Evolutionary conservation across 2,888 invertebrate genomes (phyloP).

Genomic region (Cancer borealis): DNA sequence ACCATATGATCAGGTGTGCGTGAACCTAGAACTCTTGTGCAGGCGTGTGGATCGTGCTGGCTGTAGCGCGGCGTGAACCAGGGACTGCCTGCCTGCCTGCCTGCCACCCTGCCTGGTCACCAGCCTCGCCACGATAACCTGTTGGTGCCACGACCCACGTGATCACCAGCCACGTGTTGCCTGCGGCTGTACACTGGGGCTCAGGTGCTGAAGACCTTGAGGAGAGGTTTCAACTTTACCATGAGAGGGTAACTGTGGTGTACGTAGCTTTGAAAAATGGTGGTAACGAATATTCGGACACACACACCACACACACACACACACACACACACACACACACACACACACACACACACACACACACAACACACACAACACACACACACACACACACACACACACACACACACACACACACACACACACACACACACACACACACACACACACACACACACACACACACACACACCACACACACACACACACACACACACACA

Average conservation of each 20-base stretch:
- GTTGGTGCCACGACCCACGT: not conserved
- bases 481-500: not conserved
- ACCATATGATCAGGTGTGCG: slow-evolving; percentile 39
- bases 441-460: not conserved
- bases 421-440: slow-evolving; percentile 43
- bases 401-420: not conserved
- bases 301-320: slow-evolving; percentile 5
- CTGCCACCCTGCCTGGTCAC: not conserved
- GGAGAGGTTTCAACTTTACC: not conserved
- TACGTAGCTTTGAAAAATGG: not conserved
- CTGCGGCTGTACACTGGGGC: not conserved
- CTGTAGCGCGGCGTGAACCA: slow-evolving; percentile 22
- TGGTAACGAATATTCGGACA: not conserved
- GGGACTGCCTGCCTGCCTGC: not conserved
- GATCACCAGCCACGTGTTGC: not conserved
- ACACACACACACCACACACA: not conserved
- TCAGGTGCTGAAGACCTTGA: not conserved
- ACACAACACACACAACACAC: not conserved
- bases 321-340: slow-evolving; percentile 43
- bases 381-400: too few species aligned
- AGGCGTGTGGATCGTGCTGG: slow-evolving; percentile 24
- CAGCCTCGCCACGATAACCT: not conserved
- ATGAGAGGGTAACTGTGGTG: not conserved
- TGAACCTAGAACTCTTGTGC: slow-evolving; percentile 4
- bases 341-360: not conserved